Base-by-base conservation (phyloP, 2,797 vertebrate species). In the Malurus leucopterus region DNA sequence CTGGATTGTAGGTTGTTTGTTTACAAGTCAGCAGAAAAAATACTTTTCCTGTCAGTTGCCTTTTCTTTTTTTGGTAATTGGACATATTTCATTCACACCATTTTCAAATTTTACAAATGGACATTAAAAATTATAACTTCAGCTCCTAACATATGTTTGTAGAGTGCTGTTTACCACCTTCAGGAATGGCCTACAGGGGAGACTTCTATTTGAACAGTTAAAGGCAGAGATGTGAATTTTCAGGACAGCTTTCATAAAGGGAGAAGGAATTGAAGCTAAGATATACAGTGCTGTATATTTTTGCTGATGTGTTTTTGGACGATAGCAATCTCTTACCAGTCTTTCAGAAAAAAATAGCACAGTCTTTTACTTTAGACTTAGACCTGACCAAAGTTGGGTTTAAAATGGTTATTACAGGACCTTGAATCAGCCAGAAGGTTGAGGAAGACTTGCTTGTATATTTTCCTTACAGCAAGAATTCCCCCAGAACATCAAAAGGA, bases 331-430 rank as follows among this genome's bases (percentile, higher is more conserved):
- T 90, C 30, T 83, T 63, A 40, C 61, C 15, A 32, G 16, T 44
- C 19, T 59, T 53, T 46, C 29, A 32, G 32, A 67, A 74, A 67
- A 16, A 84, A 53, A 59, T 24, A 24, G 23, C 30, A 34, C 15
- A 75, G 3, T 61, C 27, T 84, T 92, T 90, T 64, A 29, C 57
- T 86, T 91, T 50, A 44, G 51, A 90, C 36, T 59, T 51, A 91
- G 26, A 62, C 23, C n/a, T 85, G 46, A 57, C 20, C 30, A 44
- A 89, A 91, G 36, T 49, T 75, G 83, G 14, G 6, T 58, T 76
- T 82, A 36, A 93, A 78, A 34, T 74, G 27, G 30, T 76, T 91
- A 43, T 64, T 71, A 54, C 20, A 67, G 34, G 5, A 69, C 21
- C 8, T 22, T 41, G n/a, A 70, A 70, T 62, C 26, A 79, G 18